Percentiles rank a stretch among this genome's conserved stretches.
Evolutionary conservation across 2,888 invertebrate genomes (phyloP).

Genomic region (Parelbella ahira): DNA sequence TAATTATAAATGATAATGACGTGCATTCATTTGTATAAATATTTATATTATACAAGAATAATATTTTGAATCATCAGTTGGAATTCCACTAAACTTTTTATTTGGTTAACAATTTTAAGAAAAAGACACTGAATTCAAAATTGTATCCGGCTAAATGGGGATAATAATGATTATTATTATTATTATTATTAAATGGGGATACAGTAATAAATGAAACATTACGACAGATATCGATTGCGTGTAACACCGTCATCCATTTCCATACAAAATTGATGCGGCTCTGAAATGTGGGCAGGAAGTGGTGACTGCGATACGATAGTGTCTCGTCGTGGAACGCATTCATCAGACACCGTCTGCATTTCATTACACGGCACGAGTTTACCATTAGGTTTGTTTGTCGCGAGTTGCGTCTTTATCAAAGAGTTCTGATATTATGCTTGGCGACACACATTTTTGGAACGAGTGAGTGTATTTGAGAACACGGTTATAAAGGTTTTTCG

Average conservation of each 20-base stretch:
- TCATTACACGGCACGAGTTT: constrained; percentile 38
- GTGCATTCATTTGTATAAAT: constrained; percentile 25
- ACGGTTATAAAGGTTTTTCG: constrained; percentile 1
- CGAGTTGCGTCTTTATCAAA: constrained; percentile 27
- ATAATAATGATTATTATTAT: no score
- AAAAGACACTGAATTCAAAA: no score
- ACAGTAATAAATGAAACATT: no score
- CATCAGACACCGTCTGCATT: constrained; percentile 40
- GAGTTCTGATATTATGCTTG: no score
- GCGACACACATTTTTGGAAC: no score
- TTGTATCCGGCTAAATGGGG: no score
- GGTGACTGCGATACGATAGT: constrained; percentile 45
- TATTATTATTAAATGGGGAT: no score
- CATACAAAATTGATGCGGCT: constrained; percentile 55
- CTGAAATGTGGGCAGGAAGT: constrained; percentile 41
- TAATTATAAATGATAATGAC: constrained; percentile 38
- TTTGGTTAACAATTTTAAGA: no score
- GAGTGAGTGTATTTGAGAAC: no score
- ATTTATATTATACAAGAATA: no score
- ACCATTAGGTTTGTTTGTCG: constrained; percentile 3
- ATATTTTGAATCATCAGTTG: no score
- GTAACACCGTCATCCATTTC: constrained; percentile 46
- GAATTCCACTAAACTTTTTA: no score
- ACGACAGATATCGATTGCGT: constrained; percentile 30
- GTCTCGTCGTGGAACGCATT: constrained; percentile 40